phyloP scores from a whole-genome alignment of 1,140 invertebrate species.

The Drosophila truncata region DNA sequence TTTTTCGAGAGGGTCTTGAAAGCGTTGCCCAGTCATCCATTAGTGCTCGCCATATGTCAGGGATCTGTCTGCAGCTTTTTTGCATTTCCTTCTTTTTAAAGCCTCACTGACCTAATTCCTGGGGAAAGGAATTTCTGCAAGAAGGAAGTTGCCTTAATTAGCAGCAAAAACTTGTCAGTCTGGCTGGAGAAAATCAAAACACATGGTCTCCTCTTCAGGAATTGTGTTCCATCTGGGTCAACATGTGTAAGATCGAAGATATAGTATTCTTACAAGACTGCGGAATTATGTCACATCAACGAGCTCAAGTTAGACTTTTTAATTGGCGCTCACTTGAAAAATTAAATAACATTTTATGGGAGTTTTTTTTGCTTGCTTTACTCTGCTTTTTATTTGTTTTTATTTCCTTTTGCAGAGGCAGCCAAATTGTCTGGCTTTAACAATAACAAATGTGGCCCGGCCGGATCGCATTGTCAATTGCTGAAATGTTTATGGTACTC shows the following conservation, averaged over 20 bases:
- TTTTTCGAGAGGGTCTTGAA: conserved; percentile 4
- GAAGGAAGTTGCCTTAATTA: conserved; percentile 43
- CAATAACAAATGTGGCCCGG: conserved; percentile 31
- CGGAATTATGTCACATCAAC: conserved; percentile 24
- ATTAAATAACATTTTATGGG: conserved; percentile 32
- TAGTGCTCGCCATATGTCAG: conserved; percentile 51
- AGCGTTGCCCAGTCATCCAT: conserved; percentile 14
- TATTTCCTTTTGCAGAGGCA: conserved; percentile 33
- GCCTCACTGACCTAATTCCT: conserved; percentile 54
- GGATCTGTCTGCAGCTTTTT: conserved; percentile 56
- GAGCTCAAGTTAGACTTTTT: conserved; percentile 27
- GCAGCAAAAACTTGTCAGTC: conserved; percentile 9
- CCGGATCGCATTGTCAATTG: conserved; percentile 35
- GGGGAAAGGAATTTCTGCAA: neutral
- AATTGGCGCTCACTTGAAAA: conserved; percentile 59
- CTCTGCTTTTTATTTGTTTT: conserved; percentile 3
- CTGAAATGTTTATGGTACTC: conserved; percentile 35
- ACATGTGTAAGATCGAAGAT: conserved; percentile 33
- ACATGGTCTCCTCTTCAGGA: conserved; percentile 18
- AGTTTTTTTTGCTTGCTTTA: conserved; percentile 15
- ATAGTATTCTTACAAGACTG: conserved; percentile 6
- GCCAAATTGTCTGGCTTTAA: conserved; percentile 51
- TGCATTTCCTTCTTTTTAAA: conserved; percentile 23
- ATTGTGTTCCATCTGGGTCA: conserved; percentile 15
- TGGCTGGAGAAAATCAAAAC: conserved; percentile 4